phyloP scores from a whole-genome alignment of 2,113 vertebrate species.

The Trogon surrucura region DNA sequence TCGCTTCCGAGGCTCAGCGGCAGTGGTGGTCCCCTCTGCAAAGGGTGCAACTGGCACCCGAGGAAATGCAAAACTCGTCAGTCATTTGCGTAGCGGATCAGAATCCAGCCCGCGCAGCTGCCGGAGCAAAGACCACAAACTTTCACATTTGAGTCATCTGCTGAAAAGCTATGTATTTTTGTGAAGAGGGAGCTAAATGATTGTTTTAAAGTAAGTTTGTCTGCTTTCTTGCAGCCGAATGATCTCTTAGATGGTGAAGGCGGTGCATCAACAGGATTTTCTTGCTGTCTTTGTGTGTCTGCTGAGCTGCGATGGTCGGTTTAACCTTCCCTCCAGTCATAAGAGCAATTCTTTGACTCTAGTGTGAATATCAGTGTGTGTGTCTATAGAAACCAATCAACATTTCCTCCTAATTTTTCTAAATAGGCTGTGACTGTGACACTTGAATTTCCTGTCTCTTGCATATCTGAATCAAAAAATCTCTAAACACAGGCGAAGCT shows the following conservation, averaged over 20 bases:
- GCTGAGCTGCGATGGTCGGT: not conserved
- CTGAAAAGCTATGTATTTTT: slow-evolving; percentile 27
- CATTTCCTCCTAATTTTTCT: slow-evolving; percentile 30
- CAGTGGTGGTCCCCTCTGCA: not conserved
- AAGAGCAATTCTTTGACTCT: slow-evolving; percentile 1
- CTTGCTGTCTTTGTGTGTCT: not conserved
- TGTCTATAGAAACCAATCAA: slow-evolving; percentile 47
- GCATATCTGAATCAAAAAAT: slow-evolving; percentile 29
- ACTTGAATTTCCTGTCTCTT: slow-evolving; percentile 31
- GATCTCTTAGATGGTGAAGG: not conserved
- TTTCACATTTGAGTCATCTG: slow-evolving; percentile 56
- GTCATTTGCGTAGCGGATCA: slow-evolving; percentile 36
- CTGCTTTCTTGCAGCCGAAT: slow-evolving; percentile 5
- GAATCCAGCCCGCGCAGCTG: not conserved
- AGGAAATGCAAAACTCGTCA: slow-evolving; percentile 32
- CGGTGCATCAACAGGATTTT: not conserved
- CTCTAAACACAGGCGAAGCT: not conserved
- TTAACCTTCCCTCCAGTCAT: not conserved
- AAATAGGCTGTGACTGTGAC: slow-evolving; percentile 1
- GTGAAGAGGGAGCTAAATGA: slow-evolving; percentile 1
- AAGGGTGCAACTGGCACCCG: not conserved
- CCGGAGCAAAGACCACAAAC: slow-evolving; percentile 26
- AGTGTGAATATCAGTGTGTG: not conserved
- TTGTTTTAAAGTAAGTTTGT: slow-evolving; percentile 28
- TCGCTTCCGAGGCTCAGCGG: slow-evolving; percentile 17